These are phyloP conservation scores for Pseudocheirus occidentalis DNA, from an alignment of 2,797 vertebrate species.

Conservation along the genomic window DNA sequence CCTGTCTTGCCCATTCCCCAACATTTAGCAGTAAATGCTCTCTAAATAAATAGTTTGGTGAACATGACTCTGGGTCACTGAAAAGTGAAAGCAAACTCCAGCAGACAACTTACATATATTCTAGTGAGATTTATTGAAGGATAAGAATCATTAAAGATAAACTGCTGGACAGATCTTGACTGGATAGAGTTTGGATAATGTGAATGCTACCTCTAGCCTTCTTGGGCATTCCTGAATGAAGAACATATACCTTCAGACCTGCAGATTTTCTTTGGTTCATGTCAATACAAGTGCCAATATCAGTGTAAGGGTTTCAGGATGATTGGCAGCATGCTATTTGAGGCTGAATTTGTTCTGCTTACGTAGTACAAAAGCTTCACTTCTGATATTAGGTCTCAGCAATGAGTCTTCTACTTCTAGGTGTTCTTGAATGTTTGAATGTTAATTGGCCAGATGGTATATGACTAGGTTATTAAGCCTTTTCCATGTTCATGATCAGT, in stretches of 20 bases:
- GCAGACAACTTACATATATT: neutral
- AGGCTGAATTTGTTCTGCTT: neutral
- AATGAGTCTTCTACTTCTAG: neutral
- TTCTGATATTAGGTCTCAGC: neutral
- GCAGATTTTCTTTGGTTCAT: neutral
- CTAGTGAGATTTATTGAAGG: neutral
- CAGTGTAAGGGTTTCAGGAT: neutral
- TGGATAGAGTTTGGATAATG: neutral
- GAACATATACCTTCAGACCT: neutral
- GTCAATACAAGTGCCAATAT: neutral
- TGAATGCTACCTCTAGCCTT: neutral
- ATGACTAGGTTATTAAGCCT: neutral
- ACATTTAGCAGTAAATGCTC: neutral
- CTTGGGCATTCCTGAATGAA: neutral
- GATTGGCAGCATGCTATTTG: neutral
- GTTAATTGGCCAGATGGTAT: neutral
- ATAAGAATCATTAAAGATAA: neutral
- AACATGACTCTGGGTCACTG: neutral
- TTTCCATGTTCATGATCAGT: neutral
- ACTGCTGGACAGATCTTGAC: neutral
- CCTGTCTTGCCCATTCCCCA: neutral
- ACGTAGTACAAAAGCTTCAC: too few species aligned
- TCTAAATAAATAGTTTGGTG: neutral
- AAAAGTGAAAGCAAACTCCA: neutral
- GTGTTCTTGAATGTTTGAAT: neutral